Evolutionary conservation across 2,797 vertebrate species (phyloP), one percentile per base, ranked within the genome.

Genomic region (Eutrigla gurnardus): DNA sequence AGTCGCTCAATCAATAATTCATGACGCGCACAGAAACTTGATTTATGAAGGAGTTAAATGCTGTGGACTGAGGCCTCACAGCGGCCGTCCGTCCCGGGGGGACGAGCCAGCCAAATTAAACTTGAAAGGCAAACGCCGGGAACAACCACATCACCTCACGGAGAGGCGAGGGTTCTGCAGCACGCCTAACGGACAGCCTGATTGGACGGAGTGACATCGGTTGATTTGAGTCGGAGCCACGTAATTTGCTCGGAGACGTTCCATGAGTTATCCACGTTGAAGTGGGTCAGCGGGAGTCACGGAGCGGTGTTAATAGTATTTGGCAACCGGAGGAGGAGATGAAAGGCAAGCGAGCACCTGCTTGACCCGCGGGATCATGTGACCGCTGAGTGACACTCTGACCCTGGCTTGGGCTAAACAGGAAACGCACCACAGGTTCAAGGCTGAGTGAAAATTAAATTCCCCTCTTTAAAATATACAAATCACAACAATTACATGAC

Each of bases 31-130:
- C 68, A 72, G 86, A 85, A 57, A 85, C 79, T 82, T 92, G 88
- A 93, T 91, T 92, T 91, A 92, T 91, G 92, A 81, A 78, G 73
- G 86, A 92, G 89, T 92, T 87, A 91, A 90, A 91, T 80, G 85
- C 76, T 89, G 88, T 84, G 85, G 90, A 93, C 89, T 65, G 73
- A 25, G 60, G 80, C 80, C 84, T 86, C 47, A 53, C 76, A 69
- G 73, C 63, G 39, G 80, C 83, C 65, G 84, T 88, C 90, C 78
- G 83, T 93, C 93, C 88, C 77, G 5, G 64, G 5, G 64, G 73
- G 77, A 86, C 64, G 67, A 75, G 77, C 82, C 83, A 67, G 81
- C 58, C 57, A 89, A 90, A 93, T 91, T 75, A 87, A 89, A 93
- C 88, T 83, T 83, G 86, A 92, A 91, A 90, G 88, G 83, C 85